Base-by-base conservation (phyloP, 1,140 invertebrate species). In the Drosophila sechellia region DNA sequence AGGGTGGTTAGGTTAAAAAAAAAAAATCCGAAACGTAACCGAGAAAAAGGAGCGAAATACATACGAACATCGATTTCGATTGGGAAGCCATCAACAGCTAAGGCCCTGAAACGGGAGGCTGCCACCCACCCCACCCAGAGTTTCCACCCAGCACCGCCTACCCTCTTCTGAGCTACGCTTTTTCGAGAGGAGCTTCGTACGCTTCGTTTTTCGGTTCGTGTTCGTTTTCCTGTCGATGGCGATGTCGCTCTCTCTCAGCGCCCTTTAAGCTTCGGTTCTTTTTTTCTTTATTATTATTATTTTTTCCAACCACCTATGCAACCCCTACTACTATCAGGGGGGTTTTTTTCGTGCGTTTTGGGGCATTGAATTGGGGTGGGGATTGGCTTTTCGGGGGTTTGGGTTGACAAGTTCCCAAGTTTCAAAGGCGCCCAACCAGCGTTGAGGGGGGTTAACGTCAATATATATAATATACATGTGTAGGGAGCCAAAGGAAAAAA, bases 41-140 rank as follows among this genome's bases (percentile, higher is more conserved):
- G 64, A 54, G 60, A 52, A 76, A 69, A 61, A 74, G 63, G 61
- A 66, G 54, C 66, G 60, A 48, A 81, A 79, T 87, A 87, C 77
- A 87, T 87, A 89, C 79, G 79, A 77, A 89, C 90, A 91, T 91
- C 90, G 90, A 91, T 91, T 91, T 91, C 90, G 90, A 91, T 91
- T 91, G 90, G 90, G 90, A 91, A 91, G 90, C 81, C 90, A 91
- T 91, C 90, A 91, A 91, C 83, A 84, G 60, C 74, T 78, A 75
- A 65, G 72, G 48, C 39, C 74, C 40, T 22, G 22, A 57, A 15
- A 45, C 27, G 22, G 22, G 65, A 59, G 53, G 37, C 63, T 35
- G 49, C 45, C 64, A 49, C 53, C 53, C 27, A 27, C 5, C 27
- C 5, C 27, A 27, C 53, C 53, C 50, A 50, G 25, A 4, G 27